phyloP scores from a whole-genome alignment of 1,140 invertebrate species.

The Tyrophagus putrescentiae region DNA sequence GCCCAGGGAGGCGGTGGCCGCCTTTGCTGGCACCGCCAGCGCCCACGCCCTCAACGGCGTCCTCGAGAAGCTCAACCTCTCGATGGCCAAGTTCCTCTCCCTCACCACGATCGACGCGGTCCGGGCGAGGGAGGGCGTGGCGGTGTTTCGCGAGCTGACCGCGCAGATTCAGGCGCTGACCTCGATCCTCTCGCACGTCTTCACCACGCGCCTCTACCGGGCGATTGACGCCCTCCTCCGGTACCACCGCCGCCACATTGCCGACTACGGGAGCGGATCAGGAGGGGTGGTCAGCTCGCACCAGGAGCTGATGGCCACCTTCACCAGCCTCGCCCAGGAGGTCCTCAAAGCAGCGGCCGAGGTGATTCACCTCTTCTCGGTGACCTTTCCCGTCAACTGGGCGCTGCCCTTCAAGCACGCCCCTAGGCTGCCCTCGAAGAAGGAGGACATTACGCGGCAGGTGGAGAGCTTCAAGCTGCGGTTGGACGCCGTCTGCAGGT shows the following conservation, averaged over 20 bases:
- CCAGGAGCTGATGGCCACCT: not conserved
- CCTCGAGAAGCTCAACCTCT: slow-evolving; percentile 34
- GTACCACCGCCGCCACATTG: not conserved
- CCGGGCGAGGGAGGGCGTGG: no score
- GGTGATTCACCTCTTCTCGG: slow-evolving; percentile 61
- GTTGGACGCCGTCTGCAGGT: slow-evolving; percentile 10
- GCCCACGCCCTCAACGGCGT: slow-evolving; percentile 32
- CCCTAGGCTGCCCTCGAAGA: not conserved
- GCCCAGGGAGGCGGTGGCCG: slow-evolving; percentile 7
- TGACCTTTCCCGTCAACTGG: slow-evolving; percentile 69
- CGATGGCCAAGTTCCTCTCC: slow-evolving; percentile 31
- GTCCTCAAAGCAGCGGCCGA: slow-evolving; percentile 54
- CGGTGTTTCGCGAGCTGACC: not conserved
- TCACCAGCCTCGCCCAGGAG: slow-evolving; percentile 34
- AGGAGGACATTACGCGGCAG: slow-evolving; percentile 19
- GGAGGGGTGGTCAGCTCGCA: not conserved
- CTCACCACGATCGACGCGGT: not conserved
- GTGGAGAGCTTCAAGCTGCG: slow-evolving; percentile 12
- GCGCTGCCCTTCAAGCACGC: slow-evolving; percentile 34
- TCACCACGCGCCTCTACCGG: not conserved
- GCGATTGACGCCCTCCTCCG: not conserved
- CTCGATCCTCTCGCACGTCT: not conserved
- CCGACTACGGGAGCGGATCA: not conserved
- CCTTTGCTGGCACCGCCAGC: slow-evolving; percentile 21
- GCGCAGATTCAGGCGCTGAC: not conserved